These are phyloP conservation scores for Rhingia campestris DNA, from an alignment of 2,888 invertebrate species.

Conservation along the genomic window DNA sequence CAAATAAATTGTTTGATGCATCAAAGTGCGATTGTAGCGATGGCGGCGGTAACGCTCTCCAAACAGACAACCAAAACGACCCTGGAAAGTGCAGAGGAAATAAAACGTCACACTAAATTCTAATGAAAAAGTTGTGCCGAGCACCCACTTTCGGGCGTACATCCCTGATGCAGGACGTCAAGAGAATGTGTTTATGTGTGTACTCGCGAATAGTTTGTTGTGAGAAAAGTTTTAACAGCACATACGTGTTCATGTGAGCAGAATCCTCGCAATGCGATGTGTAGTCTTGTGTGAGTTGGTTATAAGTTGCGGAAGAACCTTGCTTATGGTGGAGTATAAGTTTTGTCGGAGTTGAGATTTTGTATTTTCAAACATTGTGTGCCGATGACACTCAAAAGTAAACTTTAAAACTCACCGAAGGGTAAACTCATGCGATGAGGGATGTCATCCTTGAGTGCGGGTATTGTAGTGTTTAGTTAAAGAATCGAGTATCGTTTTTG, in stretches of 20 bases:
- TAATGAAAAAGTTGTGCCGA: slow-evolving; percentile 41
- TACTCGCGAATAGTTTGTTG: slow-evolving; percentile 48
- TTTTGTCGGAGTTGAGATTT: no score
- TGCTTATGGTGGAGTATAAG: neutral
- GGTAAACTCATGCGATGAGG: no score
- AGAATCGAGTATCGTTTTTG: no score
- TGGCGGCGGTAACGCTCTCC: no score
- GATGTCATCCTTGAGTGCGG: no score
- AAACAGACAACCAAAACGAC: slow-evolving; percentile 2
- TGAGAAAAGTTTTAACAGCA: slow-evolving; percentile 39
- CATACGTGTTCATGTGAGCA: slow-evolving; percentile 34
- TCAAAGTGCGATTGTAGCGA: slow-evolving; percentile 1
- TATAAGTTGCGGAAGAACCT: slow-evolving; percentile 32
- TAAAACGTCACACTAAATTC: slow-evolving; percentile 28
- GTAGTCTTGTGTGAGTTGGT: slow-evolving; percentile 30
- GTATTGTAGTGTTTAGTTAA: no score
- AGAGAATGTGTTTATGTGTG: slow-evolving; percentile 21
- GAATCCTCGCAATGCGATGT: slow-evolving; percentile 3
- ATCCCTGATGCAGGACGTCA: slow-evolving; percentile 18
- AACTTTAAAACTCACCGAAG: no score
- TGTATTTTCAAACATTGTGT: no score
- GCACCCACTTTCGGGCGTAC: neutral
- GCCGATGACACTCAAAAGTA: no score
- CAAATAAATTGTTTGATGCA: slow-evolving; percentile 59
- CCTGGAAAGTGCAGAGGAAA: neutral